Evolutionary conservation across 2,797 vertebrate species (phyloP).

Genomic region (Acridotheres tristis): DNA sequence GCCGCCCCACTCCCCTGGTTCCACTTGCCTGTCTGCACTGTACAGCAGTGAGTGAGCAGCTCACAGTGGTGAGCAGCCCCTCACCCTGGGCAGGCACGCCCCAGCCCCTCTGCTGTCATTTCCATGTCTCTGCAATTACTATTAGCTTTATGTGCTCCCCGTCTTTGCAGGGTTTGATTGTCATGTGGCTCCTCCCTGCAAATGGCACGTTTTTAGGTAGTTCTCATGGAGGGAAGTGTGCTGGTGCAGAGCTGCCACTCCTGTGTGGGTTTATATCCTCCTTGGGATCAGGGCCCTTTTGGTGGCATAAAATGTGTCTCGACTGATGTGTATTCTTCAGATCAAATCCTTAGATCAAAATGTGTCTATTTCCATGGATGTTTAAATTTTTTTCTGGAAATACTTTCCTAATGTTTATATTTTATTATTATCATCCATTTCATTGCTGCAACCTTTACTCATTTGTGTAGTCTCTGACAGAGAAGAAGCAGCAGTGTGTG

Average conservation of each 20-base stretch:
- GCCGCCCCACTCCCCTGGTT: fast-evolving
- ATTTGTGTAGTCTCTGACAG: background rate
- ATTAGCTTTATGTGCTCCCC: background rate
- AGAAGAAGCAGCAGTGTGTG: background rate
- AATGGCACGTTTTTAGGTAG: background rate
- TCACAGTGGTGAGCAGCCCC: background rate
- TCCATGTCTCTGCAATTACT: background rate
- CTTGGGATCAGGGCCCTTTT: background rate
- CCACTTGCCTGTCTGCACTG: fast-evolving
- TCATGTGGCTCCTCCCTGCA: background rate
- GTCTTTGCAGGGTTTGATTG: background rate
- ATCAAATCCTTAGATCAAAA: background rate
- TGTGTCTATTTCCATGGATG: background rate
- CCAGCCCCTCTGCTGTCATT: background rate
- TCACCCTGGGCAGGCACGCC: background rate
- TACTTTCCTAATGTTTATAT: background rate
- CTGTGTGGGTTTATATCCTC: background rate
- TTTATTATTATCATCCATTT: background rate
- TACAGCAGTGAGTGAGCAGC: background rate
- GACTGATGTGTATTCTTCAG: background rate
- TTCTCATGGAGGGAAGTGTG: fast-evolving
- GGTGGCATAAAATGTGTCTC: background rate
- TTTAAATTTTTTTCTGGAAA: background rate
- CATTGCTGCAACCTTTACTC: background rate
- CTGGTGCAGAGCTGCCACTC: background rate